Base-by-base conservation (phyloP, 2,888 invertebrate species). In the Acronicta psi region DNA sequence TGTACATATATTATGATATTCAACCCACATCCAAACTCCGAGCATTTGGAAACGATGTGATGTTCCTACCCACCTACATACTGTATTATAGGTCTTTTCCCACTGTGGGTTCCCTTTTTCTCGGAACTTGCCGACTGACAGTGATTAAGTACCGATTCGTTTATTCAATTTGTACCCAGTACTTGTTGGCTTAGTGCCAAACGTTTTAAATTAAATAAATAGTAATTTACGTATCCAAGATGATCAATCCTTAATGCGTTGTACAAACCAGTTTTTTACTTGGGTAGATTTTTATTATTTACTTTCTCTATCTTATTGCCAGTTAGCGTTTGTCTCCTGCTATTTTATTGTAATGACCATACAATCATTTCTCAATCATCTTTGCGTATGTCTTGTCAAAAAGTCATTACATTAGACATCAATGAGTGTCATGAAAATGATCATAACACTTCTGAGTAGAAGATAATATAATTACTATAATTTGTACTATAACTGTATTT, bases 341-440 rank as follows among this genome's bases (percentile, higher is more conserved):
- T 36, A 14, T 20, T 31, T 43, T 45, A 46, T 47, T 52, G 56
- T 50, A 52, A 45, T 66, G 36, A 17, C 14, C 43, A 41, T 42
- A 55, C 59, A 64, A 73, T 69, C 52, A 68, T 63, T 72, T 72
- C 58, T 57, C 54, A 64, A 77, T 61, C 47, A 46, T 25, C 43
- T 62, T 56, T 59, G 46, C 69, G 68, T n/a, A 46, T 62, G 76
- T 84, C 83, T n/a, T n/a, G 78, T 84, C 79, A 81, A 75, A 81
- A 82, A 76, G 73, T 69, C 82, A 86, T 86, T 79, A 85, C 82
- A 86, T 86, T 79, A 85, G 67, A 64, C 80, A 80, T 82, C 78
- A 75, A 59, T 62, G 61, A 59, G 66, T 64, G 59, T 59, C 73
- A 71, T 67, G 51, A 20, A 16, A 9, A 25, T 10, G 40, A 31